A percentile compares a stretch with the other conserved stretches of the same genome.
Conservation (phyloP, 2,113 vertebrate genomes). For the Ornithorhynchus anatinus region DNA sequence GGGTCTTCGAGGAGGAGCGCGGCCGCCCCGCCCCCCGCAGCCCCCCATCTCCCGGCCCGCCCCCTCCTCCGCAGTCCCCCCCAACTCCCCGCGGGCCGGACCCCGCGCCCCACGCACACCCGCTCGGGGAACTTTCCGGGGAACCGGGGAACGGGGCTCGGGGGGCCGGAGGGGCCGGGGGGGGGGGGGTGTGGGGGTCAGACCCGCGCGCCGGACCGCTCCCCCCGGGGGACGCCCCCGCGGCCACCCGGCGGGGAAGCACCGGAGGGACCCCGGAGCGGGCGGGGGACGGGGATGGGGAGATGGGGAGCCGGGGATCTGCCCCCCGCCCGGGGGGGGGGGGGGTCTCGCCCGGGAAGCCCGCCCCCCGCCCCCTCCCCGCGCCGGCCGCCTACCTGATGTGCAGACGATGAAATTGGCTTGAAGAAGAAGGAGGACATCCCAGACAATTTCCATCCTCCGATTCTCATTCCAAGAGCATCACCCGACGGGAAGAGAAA, state of each 20-base stretch:
- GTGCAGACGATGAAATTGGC: slow-evolving; percentile 95
- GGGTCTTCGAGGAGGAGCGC: neutral
- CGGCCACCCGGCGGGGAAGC: neutral
- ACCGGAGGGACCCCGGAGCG: slow-evolving; percentile 5
- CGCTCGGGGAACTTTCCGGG: slow-evolving; percentile 70
- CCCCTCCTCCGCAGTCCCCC: slow-evolving; percentile 15
- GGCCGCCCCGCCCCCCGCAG: neutral
- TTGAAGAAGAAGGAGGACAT: slow-evolving; percentile 96
- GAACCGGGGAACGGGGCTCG: slow-evolving; percentile 16
- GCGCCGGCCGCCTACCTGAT: slow-evolving; percentile 83
- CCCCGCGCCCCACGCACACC: neutral
- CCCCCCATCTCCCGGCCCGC: slow-evolving; percentile 9
- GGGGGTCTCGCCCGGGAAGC: neutral
- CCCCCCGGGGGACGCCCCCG: slow-evolving; percentile 10
- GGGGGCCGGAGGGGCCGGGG: too few relatives aligned
- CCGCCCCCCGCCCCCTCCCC: neutral
- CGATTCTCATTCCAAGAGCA: slow-evolving; percentile 94
- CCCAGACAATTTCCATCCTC: slow-evolving; percentile 99
- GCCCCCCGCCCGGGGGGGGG: neutral
- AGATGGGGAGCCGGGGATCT: slow-evolving; percentile 5
- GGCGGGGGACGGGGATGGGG: neutral
- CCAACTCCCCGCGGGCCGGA: slow-evolving; percentile 9
- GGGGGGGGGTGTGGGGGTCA: neutral
- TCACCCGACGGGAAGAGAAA: slow-evolving; percentile 82
- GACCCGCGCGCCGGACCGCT: slow-evolving; percentile 45